Conservation (phyloP, 2,888 invertebrate genomes). For the Lycia hirtaria region DNA sequence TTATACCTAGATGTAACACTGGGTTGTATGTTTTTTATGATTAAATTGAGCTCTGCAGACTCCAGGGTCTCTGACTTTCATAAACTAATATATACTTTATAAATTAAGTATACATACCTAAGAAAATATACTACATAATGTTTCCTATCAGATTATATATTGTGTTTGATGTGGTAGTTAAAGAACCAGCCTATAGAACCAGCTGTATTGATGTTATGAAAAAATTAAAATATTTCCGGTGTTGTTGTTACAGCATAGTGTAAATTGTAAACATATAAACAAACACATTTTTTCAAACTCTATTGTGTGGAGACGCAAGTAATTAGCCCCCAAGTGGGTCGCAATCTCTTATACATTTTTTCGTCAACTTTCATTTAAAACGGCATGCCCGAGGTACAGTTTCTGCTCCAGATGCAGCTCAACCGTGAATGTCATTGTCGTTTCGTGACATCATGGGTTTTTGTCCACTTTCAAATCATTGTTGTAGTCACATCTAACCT, state of each 20-base stretch:
- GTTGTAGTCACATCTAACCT: constrained; percentile 1
- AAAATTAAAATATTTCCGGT: constrained; percentile 11
- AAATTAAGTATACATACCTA: too few relatives aligned
- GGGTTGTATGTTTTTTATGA: too few relatives aligned
- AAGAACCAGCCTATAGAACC: too few relatives aligned
- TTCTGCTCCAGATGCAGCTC: constrained; percentile 80
- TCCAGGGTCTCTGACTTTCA: too few relatives aligned
- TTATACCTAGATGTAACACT: too few relatives aligned
- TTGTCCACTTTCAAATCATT: constrained; percentile 73
- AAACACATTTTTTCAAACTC: constrained; percentile 29
- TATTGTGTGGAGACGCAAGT: constrained; percentile 17
- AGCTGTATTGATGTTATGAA: background rate
- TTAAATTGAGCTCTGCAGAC: too few relatives aligned
- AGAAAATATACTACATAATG: too few relatives aligned
- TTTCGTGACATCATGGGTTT: constrained; percentile 80
- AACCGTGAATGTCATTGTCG: constrained; percentile 85
- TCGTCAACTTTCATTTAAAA: constrained; percentile 77
- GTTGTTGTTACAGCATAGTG: constrained; percentile 16
- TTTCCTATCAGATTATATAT: too few relatives aligned
- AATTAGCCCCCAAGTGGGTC: constrained; percentile 46
- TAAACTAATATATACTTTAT: too few relatives aligned
- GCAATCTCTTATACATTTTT: constrained; percentile 65
- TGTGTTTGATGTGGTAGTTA: too few relatives aligned
- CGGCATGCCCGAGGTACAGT: constrained; percentile 72
- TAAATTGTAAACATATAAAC: constrained; percentile 46